Conservation (phyloP, 2,888 invertebrate species). For the Seladonia tumulorum region DNA sequence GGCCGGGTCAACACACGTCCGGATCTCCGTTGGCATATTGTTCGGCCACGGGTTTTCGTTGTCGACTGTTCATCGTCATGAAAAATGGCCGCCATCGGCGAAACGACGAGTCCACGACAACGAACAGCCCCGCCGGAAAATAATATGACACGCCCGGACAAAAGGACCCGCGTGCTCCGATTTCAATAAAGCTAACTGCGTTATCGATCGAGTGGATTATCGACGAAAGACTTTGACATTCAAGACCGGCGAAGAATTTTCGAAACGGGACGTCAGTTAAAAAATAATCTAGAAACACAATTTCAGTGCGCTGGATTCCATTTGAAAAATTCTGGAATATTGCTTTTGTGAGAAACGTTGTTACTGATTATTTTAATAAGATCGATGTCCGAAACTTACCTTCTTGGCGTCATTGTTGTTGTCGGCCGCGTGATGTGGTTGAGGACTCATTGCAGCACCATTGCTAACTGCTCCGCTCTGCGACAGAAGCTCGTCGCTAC, state of each 20-base stretch:
- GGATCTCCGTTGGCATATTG: conserved; percentile 62
- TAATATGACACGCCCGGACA: background rate
- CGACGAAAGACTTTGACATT: background rate
- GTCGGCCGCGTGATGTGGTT: conserved; percentile 90
- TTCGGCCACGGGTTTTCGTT: conserved; percentile 45
- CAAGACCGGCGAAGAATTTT: background rate
- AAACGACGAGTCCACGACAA: conserved; percentile 36
- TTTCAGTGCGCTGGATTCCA: background rate
- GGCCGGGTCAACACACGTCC: conserved; percentile 71
- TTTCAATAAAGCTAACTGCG: conserved; percentile 13
- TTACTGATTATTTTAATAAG: no score
- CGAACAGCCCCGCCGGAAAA: conserved; percentile 24
- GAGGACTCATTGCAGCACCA: conserved; percentile 95
- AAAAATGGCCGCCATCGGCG: background rate
- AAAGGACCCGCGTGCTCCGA: background rate
- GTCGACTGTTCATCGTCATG: conserved; percentile 8
- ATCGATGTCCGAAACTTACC: conserved; percentile 85
- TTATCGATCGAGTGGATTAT: background rate
- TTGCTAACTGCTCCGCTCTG: conserved; percentile 95
- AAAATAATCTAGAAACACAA: background rate
- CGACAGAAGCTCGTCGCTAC: conserved; percentile 98
- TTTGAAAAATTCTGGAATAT: background rate
- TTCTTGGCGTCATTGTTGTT: conserved; percentile 99
- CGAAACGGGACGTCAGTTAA: background rate
- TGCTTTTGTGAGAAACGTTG: no score